Evolutionary conservation across 2,888 invertebrate genomes (phyloP), one percentile per base, ranked within the genome.

Genomic region (Oeneis ivallda): DNA sequence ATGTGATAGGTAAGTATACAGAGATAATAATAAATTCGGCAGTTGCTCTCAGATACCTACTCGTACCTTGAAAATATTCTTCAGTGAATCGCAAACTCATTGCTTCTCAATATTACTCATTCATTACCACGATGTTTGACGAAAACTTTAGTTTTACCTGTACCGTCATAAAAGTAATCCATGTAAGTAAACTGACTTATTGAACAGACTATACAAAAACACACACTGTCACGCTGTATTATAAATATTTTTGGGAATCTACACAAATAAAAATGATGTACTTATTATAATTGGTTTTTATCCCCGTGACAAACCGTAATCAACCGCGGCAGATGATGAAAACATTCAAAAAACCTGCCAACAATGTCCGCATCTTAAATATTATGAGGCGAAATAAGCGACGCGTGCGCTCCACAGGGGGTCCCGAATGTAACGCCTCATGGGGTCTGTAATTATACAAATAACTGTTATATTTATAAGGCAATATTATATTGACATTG

Each of bases 371-470:
- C 54, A 52, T 67, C 52, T 65, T 69, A 67, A 67, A 67, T 65
- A 67, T 85, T 84, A 85, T 77, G 81, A 76, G 75, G 78, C 54
- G 50, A 75, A 79, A 80, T 80, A 81, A 81, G 83, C 77, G 82
- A 80, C 85, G 88, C 86, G 87, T 86, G 87, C 83, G 84, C 86
- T 72, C 85, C 69, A 76, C 83, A 78, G 88, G 89, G 81, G 76
- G 72, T 64, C 72, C 61, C 68, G 70, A 69, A 72, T 72, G 72
- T 71, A 70, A 63, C 67, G 57, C 58, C 58, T 61, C 65, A 65
- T 61, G 65, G 67, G 67, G 68, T 66, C 64, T 68, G 62, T 63
- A 70, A 71, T 71, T 65, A 65, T 62, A 67, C 68, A 68, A 70
- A 59, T 66, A 62, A 62, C 81, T 80, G 66, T 63, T 56, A 67